Evolutionary conservation across 2,888 invertebrate genomes (phyloP).

Genomic region (Lepidochrysops patricia): DNA sequence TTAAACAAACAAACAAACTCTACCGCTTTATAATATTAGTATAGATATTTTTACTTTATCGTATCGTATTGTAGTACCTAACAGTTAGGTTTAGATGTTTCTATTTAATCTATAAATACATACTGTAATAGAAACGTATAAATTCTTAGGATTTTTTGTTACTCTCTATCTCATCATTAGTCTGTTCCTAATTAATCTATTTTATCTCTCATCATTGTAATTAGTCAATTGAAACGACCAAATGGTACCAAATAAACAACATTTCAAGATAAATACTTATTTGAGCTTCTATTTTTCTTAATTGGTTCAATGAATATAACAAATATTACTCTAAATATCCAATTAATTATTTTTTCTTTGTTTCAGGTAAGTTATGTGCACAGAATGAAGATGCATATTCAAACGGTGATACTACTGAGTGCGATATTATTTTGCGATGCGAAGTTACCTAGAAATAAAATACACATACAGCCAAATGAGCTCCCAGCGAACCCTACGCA

Average conservation of each 20-base stretch:
- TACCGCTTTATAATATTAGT: no score
- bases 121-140: no score
- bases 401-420: conserved; percentile 49
- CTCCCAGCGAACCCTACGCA: conserved; percentile 47
- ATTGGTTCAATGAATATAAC: neutral
- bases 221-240: neutral
- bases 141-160: neutral
- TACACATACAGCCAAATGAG: conserved; percentile 44
- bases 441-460: conserved; percentile 52
- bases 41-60: no score
- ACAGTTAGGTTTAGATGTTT: no score
- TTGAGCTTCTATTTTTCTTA: neutral
- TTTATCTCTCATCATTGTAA: neutral
- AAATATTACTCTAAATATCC: neutral
- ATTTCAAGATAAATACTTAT: neutral
- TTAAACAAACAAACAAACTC: no score
- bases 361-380: conserved; percentile 57
- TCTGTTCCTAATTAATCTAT: neutral
- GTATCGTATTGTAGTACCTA: no score
- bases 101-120: no score
- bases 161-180: neutral
- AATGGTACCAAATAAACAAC: neutral
- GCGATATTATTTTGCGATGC: conserved; percentile 58
- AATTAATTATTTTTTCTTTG: conserved; percentile 26
- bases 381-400: conserved; percentile 47